phyloP scores from a whole-genome alignment of 2,797 vertebrate genomes.

The Phoxinus dragarum region DNA sequence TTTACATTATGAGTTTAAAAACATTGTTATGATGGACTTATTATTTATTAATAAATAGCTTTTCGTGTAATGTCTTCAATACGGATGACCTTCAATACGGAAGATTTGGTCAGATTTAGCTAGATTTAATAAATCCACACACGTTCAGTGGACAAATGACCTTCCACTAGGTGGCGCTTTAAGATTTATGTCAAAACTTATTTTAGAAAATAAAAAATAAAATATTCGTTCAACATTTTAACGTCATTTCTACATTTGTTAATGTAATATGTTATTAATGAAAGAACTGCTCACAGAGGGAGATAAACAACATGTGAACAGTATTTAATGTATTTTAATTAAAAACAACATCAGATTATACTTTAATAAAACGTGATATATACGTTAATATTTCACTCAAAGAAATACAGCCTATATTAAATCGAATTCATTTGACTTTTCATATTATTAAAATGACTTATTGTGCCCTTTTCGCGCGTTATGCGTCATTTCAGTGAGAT shows the following conservation, averaged over 20 bases:
- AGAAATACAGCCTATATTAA: neutral
- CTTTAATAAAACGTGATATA: too few species aligned
- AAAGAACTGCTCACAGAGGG: neutral
- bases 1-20: neutral
- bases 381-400: neutral
- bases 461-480: neutral
- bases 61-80: too few species aligned
- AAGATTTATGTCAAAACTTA: neutral
- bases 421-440: neutral
- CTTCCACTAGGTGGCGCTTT: neutral
- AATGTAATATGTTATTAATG: neutral
- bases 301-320: neutral
- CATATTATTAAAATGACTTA: neutral
- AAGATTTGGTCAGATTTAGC: neutral
- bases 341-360: neutral
- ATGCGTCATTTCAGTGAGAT: neutral
- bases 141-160: neutral
- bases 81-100: too few species aligned
- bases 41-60: too few species aligned
- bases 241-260: neutral
- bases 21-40: neutral
- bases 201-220: neutral
- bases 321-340: neutral
- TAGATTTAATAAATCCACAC: neutral
- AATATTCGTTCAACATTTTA: neutral